phyloP scores from a whole-genome alignment of 92 coral and sea anemone species.

The Parazoanthus atlanticus region DNA sequence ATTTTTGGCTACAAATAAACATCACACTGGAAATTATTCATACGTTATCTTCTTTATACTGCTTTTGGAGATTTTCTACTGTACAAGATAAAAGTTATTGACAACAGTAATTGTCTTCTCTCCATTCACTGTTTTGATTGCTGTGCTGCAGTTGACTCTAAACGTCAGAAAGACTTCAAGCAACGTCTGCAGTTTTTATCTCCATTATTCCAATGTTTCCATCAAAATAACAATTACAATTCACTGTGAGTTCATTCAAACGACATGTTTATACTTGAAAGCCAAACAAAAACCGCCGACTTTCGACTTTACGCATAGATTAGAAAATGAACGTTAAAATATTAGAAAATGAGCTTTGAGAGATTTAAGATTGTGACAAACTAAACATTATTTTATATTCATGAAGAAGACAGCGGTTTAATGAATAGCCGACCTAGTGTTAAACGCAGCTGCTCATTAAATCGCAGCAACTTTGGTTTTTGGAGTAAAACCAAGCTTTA shows the following conservation, averaged over 20 bases:
- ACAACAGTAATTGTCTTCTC: neutral
- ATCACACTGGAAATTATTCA: conserved; percentile 56
- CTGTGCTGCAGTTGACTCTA: neutral
- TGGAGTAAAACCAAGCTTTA: neutral
- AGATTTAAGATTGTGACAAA: neutral
- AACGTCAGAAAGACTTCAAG: neutral
- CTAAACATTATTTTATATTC: neutral
- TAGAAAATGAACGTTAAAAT: neutral
- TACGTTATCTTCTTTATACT: conserved; percentile 38
- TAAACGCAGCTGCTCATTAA: neutral
- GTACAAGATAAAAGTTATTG: conserved; percentile 1
- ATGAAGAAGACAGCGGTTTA: neutral
- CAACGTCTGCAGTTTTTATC: conserved; percentile 11
- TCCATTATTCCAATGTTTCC: neutral
- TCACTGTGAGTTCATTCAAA: conserved; percentile 5
- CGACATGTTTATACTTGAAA: neutral
- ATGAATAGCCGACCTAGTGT: neutral
- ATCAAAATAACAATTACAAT: neutral
- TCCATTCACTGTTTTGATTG: neutral
- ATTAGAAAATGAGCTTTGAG: neutral
- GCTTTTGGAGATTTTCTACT: neutral
- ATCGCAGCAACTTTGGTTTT: neutral
- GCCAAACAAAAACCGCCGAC: neutral
- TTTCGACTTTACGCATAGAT: neutral
- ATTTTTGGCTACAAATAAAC: conserved; percentile 71